These are phyloP conservation scores for Clunio marinus DNA, from an alignment of 2,888 invertebrate species.

Conservation along the genomic window DNA sequence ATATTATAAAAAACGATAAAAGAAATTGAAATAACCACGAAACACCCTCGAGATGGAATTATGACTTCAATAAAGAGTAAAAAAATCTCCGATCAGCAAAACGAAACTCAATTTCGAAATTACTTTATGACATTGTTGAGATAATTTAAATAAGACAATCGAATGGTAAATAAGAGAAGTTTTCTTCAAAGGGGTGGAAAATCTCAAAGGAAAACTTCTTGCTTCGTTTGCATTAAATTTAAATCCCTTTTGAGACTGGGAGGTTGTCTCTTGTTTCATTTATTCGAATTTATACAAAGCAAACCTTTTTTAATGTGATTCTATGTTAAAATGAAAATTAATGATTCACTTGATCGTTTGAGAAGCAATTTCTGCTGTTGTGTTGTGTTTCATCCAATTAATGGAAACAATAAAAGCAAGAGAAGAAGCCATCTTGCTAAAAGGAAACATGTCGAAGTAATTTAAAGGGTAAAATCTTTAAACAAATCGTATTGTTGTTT, in stretches of 20 bases:
- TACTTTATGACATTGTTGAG: conserved; percentile 6
- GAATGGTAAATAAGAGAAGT: background rate
- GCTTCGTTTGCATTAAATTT: conserved; percentile 10
- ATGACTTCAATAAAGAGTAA: too few species aligned
- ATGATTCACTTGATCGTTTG: conserved; percentile 6
- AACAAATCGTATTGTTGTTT: too few species aligned
- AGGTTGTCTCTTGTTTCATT: background rate
- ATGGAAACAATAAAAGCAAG: background rate
- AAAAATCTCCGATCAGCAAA: background rate
- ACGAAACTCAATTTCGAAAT: background rate
- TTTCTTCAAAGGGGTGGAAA: background rate
- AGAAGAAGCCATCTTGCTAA: background rate
- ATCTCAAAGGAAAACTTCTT: background rate
- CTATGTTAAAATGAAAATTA: background rate
- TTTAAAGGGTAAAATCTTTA: too few species aligned
- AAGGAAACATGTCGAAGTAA: too few species aligned
- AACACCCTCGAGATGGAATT: background rate
- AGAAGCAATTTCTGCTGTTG: background rate
- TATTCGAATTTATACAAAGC: too few species aligned
- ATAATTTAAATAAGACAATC: background rate
- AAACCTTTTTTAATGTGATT: conserved; percentile 1
- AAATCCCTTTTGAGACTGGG: background rate
- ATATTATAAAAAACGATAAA: background rate
- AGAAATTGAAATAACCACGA: background rate
- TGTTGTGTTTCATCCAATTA: conserved; percentile 4